Evolutionary conservation across 2,797 vertebrate species (phyloP).

Genomic region (Masticophis lateralis): DNA sequence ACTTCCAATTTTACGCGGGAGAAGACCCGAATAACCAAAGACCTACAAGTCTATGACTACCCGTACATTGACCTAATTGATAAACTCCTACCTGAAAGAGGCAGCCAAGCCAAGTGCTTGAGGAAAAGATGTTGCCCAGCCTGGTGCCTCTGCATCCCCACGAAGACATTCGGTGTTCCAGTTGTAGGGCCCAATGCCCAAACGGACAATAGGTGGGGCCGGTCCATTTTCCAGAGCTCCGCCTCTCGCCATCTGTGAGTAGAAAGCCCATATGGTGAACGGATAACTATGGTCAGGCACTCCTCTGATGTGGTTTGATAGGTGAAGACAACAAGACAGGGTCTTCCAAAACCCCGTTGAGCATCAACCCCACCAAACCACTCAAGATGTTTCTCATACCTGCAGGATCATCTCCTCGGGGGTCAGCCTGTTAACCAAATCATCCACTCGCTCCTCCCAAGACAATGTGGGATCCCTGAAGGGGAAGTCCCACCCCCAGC

Average conservation of each 20-base stretch:
- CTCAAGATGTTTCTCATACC: constrained; percentile 36
- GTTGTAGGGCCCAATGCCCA: constrained; percentile 64
- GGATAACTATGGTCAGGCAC: not conserved
- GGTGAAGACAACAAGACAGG: not conserved
- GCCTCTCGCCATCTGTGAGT: constrained; percentile 60
- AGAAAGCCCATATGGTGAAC: not conserved
- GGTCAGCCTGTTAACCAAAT: constrained; percentile 59
- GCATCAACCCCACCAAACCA: not conserved
- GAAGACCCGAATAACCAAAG: too few species aligned
- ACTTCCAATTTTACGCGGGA: too few species aligned
- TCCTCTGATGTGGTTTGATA: not conserved
- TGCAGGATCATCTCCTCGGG: constrained; percentile 66
- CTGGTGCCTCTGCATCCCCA: constrained; percentile 59
- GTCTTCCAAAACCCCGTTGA: not conserved
- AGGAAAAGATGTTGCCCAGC: constrained; percentile 68
- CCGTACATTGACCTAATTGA: not conserved
- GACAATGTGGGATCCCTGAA: constrained; percentile 60
- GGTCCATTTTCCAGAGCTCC: constrained; percentile 60
- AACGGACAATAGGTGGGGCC: constrained; percentile 58
- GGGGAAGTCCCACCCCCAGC: constrained; percentile 22
- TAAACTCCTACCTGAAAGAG: constrained; percentile 60
- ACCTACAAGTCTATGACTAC: not conserved
- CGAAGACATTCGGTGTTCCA: constrained; percentile 71
- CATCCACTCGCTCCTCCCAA: constrained; percentile 63
- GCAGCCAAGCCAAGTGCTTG: constrained; percentile 68